Evolutionary conservation across 1,140 invertebrate species (phyloP).

Genomic region (Drosophila insularis): DNA sequence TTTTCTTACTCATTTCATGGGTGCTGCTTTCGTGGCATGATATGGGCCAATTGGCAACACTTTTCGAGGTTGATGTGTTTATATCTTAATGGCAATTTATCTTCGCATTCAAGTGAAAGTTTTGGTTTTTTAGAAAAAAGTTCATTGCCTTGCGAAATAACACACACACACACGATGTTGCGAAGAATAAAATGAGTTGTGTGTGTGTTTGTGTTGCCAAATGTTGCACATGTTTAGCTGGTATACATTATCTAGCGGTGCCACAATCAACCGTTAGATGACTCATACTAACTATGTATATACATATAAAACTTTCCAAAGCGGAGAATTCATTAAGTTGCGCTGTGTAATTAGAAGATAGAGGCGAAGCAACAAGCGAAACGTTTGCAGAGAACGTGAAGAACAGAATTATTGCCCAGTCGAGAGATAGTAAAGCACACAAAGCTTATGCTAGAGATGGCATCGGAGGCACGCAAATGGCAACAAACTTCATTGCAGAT

Average conservation of each 20-base stretch:
- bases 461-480: not conserved
- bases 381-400: slow-evolving; percentile 15
- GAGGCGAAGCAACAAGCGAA: slow-evolving; percentile 32
- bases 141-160: slow-evolving; percentile 39
- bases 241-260: slow-evolving; percentile 11
- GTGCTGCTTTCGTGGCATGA: slow-evolving; percentile 40
- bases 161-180: slow-evolving; percentile 4
- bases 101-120: slow-evolving; percentile 53
- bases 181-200: not conserved
- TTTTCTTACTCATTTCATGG: slow-evolving; percentile 27
- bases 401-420: not conserved
- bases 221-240: slow-evolving; percentile 19
- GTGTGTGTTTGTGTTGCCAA: slow-evolving; percentile 23
- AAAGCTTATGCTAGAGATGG: not conserved
- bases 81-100: slow-evolving; percentile 51
- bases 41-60: slow-evolving; percentile 47
- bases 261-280: slow-evolving; percentile 11
- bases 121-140: slow-evolving; percentile 32
- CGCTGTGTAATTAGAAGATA: slow-evolving; percentile 53
- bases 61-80: slow-evolving; percentile 18
- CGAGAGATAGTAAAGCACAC: slow-evolving; percentile 6
- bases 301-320: slow-evolving; percentile 18
- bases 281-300: slow-evolving; percentile 20
- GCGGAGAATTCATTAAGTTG: slow-evolving; percentile 45
- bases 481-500: too few relatives aligned